Conservation (phyloP, 1,140 invertebrate genomes). For the Drosophila tani region DNA sequence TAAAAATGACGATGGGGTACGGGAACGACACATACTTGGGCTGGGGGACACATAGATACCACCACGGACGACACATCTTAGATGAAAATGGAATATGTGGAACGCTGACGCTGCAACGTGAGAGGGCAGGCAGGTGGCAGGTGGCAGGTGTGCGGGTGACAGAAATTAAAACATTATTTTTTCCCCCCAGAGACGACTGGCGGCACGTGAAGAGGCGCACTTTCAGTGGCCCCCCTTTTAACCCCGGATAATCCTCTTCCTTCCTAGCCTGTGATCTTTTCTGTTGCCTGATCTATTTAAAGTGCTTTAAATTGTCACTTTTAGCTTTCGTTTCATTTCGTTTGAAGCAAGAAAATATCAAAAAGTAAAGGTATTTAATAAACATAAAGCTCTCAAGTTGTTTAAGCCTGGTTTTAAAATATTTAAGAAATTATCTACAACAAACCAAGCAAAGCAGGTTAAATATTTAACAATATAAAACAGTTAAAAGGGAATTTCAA, state of each 20-base stretch:
- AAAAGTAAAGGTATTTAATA: not conserved
- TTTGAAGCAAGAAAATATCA: not conserved
- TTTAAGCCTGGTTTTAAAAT: conserved; percentile 1
- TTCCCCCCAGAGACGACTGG: conserved; percentile 14
- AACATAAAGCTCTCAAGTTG: conserved; percentile 54
- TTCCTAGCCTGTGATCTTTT: conserved; percentile 39
- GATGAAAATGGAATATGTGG: conserved; percentile 50
- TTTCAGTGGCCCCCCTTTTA: conserved; percentile 17
- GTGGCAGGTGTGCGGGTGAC: conserved; percentile 8
- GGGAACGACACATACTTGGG: conserved; percentile 17
- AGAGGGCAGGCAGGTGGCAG: conserved; percentile 3
- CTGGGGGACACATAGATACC: conserved; percentile 31
- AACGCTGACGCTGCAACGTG: conserved; percentile 64
- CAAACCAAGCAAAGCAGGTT: not conserved
- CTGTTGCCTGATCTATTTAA: conserved; percentile 33
- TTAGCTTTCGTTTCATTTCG: conserved; percentile 7
- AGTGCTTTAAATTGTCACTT: conserved; percentile 42
- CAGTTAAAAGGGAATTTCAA: not conserved
- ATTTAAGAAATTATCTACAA: conserved; percentile 1
- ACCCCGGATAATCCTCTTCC: not conserved
- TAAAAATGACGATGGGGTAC: conserved; percentile 37
- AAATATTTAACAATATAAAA: not conserved
- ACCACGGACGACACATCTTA: conserved; percentile 32
- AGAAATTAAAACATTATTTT: conserved; percentile 48
- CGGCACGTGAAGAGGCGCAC: conserved; percentile 58